Evolutionary conservation across 2,113 vertebrate species (phyloP).

Genomic region (Tenrec ecaudatus): DNA sequence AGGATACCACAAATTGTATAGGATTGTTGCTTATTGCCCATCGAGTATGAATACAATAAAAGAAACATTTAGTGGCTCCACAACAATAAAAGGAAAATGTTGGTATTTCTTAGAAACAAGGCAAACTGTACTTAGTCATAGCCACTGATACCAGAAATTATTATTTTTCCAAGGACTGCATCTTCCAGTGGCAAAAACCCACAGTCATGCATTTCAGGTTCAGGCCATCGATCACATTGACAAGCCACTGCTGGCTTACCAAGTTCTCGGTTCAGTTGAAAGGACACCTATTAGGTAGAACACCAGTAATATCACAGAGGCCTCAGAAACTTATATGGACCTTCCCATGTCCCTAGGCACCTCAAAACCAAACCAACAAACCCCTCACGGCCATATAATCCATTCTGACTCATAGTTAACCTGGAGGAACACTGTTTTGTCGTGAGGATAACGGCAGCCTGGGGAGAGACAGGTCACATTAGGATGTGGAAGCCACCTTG

Average conservation of each 20-base stretch:
- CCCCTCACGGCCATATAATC: too few species aligned
- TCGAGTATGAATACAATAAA: neutral
- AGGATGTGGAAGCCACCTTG: neutral
- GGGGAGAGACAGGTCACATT: neutral
- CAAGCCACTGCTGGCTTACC: neutral
- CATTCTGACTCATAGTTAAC: too few species aligned
- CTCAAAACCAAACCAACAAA: too few species aligned
- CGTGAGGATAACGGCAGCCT: neutral
- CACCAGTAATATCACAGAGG: neutral
- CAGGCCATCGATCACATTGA: neutral
- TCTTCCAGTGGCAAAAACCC: neutral
- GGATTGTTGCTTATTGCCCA: neutral
- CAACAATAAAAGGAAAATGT: neutral
- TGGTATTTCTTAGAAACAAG: neutral
- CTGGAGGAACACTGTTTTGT: neutral
- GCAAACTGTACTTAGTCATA: neutral
- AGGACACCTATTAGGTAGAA: neutral
- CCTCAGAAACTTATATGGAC: neutral
- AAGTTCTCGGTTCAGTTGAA: neutral
- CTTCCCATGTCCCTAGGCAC: too few species aligned
- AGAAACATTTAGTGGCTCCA: neutral
- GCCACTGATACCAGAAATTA: neutral
- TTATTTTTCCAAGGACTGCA: constrained; percentile 25
- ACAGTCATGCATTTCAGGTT: neutral
- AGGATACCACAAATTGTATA: neutral